Evolutionary conservation across 2,888 invertebrate genomes (phyloP).

Genomic region (Mesorhabditis spiculigera): DNA sequence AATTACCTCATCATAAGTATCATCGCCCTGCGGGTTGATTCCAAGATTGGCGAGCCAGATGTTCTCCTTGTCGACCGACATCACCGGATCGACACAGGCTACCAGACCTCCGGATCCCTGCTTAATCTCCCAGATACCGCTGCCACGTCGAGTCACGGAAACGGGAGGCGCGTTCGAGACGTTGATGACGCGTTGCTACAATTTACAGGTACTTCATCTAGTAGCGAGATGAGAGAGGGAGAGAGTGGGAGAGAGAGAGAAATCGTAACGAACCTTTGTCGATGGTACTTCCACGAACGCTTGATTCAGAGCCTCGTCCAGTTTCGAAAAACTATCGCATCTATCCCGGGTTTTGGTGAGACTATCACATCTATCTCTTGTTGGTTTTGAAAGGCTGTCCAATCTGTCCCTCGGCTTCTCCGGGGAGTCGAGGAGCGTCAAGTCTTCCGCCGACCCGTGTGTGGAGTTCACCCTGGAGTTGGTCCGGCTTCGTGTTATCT

Average conservation of each 20-base stretch:
- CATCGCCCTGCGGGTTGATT: constrained; percentile 30
- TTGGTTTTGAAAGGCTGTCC: neutral
- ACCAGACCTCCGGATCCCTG: constrained; percentile 52
- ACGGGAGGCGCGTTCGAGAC: constrained; percentile 55
- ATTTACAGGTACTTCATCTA: neutral
- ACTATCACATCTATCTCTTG: too few relatives aligned
- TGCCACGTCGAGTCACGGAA: constrained; percentile 34
- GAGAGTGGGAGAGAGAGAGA: neutral
- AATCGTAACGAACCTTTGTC: neutral
- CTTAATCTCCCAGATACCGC: constrained; percentile 50
- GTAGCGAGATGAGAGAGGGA: too few relatives aligned
- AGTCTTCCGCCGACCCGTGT: constrained; percentile 38
- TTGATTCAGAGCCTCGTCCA: neutral
- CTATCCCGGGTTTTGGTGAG: too few relatives aligned
- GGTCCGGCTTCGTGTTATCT: constrained; percentile 39
- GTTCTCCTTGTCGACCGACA: constrained; percentile 46
- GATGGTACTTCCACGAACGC: neutral
- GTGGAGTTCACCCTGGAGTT: constrained; percentile 41
- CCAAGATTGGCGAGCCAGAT: constrained; percentile 47
- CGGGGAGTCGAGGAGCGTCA: constrained; percentile 20
- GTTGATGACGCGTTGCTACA: constrained; percentile 51
- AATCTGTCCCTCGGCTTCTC: neutral
- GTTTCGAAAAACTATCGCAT: neutral
- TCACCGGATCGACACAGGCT: constrained; percentile 51
- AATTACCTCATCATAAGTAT: constrained; percentile 9